Base-by-base conservation (phyloP, 2,888 invertebrate species). In the Netelia inedita region DNA sequence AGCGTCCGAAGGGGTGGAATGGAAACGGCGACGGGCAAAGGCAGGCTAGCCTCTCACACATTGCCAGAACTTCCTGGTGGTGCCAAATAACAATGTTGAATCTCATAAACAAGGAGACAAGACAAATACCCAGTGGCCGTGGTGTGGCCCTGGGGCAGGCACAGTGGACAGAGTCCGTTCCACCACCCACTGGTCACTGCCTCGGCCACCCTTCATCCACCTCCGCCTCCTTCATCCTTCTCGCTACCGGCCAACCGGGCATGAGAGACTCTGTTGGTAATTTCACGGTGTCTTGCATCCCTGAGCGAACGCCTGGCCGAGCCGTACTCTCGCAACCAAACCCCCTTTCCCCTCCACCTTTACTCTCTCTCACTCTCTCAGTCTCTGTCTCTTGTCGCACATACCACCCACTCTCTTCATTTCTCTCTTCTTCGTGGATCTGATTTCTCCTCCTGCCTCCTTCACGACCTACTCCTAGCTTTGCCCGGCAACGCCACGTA, bases 271-370 rank as follows among this genome's bases (percentile, higher is more conserved):
- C 94, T 94, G 93, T 91, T 94, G 94, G 94, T 95, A 95, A 95
- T 95, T 95, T 95, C 95, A 95, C 95, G 95, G 94, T 95, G 94
- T 94, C 94, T 94, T 95, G 95, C 94, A 94, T 94, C 94, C 92
- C 94, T 94, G 94, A 94, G 94, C 94, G 93, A 90, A 91, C 92
- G 92, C 90, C 89, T 89, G 88, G 88, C 85, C 79, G 76, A 80
- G 82, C 75, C 82, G 75, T 83, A 79, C 85, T 80, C 79, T 75
- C 83, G 68, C 66, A 78, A 35, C 35, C 35, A 35, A 35, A 35
- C 35, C 35, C 35, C 35, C 35, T 35, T 35, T 35, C 35, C 35
- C 35, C 6, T 35, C 8, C 35, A 1, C 35, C 35, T 5, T 35
- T 6, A 63, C 78, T 79, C 83, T 65, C 79, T 65, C 68, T n/a